A percentile compares a stretch with the other conserved stretches of the same genome.
Evolutionary conservation across 1,140 invertebrate species (phyloP).

Genomic region (Diachasmimorpha longicaudata): DNA sequence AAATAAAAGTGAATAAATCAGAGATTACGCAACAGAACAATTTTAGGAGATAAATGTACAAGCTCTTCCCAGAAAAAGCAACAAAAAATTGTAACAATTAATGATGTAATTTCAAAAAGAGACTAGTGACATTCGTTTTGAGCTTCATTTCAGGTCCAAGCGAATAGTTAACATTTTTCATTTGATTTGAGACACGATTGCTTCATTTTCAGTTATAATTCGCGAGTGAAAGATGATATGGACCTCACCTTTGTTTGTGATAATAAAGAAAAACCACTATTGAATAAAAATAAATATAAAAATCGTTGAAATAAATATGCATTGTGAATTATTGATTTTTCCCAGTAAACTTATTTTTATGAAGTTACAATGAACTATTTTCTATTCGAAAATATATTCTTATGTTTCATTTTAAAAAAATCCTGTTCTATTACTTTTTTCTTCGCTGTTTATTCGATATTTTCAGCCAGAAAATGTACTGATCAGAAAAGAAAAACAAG

Average conservation of each 20-base stretch:
- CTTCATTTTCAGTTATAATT: neutral
- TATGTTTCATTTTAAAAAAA: too few species aligned
- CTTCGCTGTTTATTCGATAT: neutral
- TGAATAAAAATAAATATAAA: slow-evolving; percentile 11
- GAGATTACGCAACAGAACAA: neutral
- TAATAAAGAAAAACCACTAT: neutral
- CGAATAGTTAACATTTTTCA: neutral
- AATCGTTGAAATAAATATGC: slow-evolving; percentile 1
- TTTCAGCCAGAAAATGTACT: neutral
- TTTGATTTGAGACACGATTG: neutral
- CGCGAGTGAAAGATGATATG: neutral
- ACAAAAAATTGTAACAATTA: neutral
- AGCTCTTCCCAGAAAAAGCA: neutral
- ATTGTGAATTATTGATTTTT: neutral
- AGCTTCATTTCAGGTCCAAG: neutral
- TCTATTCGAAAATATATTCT: too few species aligned
- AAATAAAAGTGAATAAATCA: neutral
- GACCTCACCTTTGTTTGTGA: slow-evolving; percentile 4
- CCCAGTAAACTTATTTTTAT: too few species aligned
- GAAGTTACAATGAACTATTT: too few species aligned
- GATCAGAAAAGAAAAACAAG: neutral
- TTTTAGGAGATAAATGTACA: slow-evolving; percentile 5
- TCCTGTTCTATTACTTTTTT: too few species aligned
- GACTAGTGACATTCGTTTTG: neutral
- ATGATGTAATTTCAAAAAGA: neutral